Conservation (phyloP, 2,113 vertebrate genomes). For the Oxyruncus cristatus region DNA sequence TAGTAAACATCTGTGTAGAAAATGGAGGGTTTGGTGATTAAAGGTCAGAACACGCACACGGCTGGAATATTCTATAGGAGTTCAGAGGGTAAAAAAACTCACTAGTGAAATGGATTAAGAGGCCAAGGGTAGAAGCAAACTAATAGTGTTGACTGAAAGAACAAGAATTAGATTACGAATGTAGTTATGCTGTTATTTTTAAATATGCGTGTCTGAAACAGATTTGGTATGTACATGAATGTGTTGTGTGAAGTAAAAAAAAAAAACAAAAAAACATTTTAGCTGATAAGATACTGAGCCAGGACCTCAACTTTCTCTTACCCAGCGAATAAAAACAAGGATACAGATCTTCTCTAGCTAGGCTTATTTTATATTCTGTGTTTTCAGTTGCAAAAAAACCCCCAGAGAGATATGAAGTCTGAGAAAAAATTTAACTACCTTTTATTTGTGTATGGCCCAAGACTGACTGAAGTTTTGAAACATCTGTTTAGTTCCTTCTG, state of each 20-base stretch:
- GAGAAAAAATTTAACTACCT: not conserved
- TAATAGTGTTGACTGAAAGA: not conserved
- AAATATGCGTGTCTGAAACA: not conserved
- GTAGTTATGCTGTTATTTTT: not conserved
- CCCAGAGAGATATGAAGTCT: not conserved
- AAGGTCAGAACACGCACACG: not conserved
- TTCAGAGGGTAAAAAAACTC: not conserved
- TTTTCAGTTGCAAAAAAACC: not conserved
- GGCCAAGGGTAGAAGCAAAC: not conserved
- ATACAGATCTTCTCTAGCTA: not conserved
- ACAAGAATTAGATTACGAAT: not conserved
- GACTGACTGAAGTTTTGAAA: not conserved
- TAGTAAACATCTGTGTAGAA: not conserved
- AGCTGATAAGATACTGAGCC: not conserved
- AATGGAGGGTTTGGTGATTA: not conserved
- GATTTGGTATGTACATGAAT: not conserved
- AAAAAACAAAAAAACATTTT: not conserved
- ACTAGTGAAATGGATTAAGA: not conserved
- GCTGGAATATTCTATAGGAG: not conserved
- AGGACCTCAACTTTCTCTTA: not conserved
- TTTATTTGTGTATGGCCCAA: not conserved
- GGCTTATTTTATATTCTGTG: not conserved
- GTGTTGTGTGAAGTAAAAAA: not conserved
- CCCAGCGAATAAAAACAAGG: not conserved
- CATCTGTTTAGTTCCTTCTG: not conserved